Evolutionary conservation across 2,888 invertebrate genomes (phyloP).

Genomic region (Phania funesta): DNA sequence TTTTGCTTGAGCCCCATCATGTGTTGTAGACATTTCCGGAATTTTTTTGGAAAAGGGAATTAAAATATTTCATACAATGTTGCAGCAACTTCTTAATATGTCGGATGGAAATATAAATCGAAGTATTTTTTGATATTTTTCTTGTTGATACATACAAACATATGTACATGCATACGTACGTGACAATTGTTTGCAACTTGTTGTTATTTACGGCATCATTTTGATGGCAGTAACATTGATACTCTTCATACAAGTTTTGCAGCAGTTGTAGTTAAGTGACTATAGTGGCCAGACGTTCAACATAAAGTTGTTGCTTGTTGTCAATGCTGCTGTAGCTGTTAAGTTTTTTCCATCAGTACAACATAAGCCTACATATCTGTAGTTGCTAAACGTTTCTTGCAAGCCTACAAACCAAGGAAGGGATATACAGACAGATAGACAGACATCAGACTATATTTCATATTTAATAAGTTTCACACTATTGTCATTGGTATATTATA

Average conservation of each 20-base stretch:
- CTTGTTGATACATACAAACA: too few relatives aligned
- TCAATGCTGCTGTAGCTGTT: slow-evolving; percentile 38
- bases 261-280: background rate
- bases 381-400: slow-evolving; percentile 35
- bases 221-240: slow-evolving; percentile 29
- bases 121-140: background rate
- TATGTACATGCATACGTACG: slow-evolving; percentile 43
- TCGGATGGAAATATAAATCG: background rate
- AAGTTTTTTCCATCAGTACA: background rate
- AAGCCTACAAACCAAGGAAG: background rate
- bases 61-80: slow-evolving; percentile 43
- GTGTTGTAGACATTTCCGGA: background rate
- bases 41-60: slow-evolving; percentile 16
- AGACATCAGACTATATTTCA: slow-evolving; percentile 57
- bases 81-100: background rate
- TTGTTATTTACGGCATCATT: slow-evolving; percentile 54
- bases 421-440: background rate
- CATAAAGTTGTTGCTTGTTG: slow-evolving; percentile 40
- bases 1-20: background rate
- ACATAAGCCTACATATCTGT: background rate
- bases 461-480: slow-evolving; percentile 65
- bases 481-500: slow-evolving; percentile 2
- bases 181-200: slow-evolving; percentile 59
- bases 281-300: slow-evolving; percentile 32
- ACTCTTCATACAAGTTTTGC: slow-evolving; percentile 22